phyloP scores from a whole-genome alignment of 2,113 vertebrate genomes.

The Heptranchias perlo region DNA sequence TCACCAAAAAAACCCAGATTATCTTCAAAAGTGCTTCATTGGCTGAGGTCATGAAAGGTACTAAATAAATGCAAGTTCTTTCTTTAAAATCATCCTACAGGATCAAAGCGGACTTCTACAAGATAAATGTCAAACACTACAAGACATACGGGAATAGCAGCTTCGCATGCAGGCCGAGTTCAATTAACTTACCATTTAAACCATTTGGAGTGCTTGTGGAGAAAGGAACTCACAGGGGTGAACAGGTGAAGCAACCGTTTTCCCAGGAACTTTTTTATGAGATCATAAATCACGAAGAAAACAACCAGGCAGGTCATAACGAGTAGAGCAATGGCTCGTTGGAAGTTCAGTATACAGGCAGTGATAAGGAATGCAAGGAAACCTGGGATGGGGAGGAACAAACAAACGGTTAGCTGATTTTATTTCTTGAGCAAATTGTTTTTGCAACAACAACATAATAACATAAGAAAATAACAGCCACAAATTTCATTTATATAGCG shows the following conservation, averaged over 20 bases:
- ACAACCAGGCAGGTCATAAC: conserved; percentile 68
- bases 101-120: no score
- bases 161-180: background rate
- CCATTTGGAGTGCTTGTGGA: conserved; percentile 62
- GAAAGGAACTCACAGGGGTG: conserved; percentile 48
- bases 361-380: conserved; percentile 74
- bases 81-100: no score
- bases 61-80: no score
- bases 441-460: no score
- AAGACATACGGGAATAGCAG: background rate
- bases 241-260: conserved; percentile 55
- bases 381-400: conserved; percentile 52
- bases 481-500: no score
- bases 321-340: conserved; percentile 71
- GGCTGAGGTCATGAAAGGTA: no score
- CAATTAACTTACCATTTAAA: conserved; percentile 73
- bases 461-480: no score
- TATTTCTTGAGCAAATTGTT: background rate
- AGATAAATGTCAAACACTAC: no score
- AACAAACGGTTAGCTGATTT: background rate
- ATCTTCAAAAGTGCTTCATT: background rate
- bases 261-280: conserved; percentile 63
- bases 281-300: conserved; percentile 49
- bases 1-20: background rate
- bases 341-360: conserved; percentile 76